Percentiles rank a stretch among this genome's conserved stretches.
Evolutionary conservation across 2,888 invertebrate species (phyloP).

Genomic region (Drosophila fungiperda): DNA sequence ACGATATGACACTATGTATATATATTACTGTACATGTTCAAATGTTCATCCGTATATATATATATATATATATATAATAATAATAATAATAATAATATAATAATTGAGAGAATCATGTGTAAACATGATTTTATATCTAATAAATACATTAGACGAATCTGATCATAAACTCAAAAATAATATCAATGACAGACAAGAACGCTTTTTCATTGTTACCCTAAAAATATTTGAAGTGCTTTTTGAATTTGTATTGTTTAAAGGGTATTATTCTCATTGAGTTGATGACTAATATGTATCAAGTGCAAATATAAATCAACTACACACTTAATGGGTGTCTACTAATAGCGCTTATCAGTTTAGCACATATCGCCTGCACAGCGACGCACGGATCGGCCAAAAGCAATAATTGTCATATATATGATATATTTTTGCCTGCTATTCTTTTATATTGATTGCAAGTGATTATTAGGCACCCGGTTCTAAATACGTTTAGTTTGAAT

Average conservation of each 20-base stretch:
- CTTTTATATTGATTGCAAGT: slow-evolving; percentile 26
- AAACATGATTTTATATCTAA: background rate
- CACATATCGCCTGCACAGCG: slow-evolving; percentile 3
- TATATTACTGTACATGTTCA: background rate
- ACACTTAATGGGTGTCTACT: slow-evolving; percentile 9
- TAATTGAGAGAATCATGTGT: background rate
- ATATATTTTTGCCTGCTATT: background rate
- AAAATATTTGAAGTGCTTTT: background rate
- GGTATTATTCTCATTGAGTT: background rate
- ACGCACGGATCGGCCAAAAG: background rate
- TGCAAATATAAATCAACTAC: slow-evolving; percentile 10
- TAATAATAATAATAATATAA: too few species aligned
- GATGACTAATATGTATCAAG: slow-evolving; percentile 23
- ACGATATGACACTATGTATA: background rate
- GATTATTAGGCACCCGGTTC: slow-evolving; percentile 27
- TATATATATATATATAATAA: background rate
- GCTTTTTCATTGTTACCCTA: background rate
- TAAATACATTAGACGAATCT: background rate
- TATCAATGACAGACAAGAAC: background rate
- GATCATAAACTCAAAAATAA: background rate
- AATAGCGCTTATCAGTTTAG: slow-evolving; percentile 23
- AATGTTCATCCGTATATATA: background rate
- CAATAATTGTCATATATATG: slow-evolving; percentile 18
- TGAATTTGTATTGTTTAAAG: background rate
- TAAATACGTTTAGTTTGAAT: slow-evolving; percentile 31